Evolutionary conservation across 2,797 vertebrate genomes (phyloP).

Genomic region (Caiman crocodilus): DNA sequence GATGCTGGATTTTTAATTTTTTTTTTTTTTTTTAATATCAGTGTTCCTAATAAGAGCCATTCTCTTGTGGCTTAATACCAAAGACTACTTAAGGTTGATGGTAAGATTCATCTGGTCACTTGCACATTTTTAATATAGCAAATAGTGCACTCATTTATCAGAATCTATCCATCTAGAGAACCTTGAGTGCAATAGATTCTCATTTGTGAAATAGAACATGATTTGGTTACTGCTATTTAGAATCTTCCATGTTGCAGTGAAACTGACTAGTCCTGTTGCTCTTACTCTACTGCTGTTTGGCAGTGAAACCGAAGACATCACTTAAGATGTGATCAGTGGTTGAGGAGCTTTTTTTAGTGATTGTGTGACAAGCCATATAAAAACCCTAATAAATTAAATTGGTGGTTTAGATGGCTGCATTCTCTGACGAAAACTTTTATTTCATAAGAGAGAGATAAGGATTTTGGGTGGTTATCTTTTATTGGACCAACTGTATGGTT

Average conservation of each 20-base stretch:
- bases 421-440: background rate
- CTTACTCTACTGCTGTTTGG: background rate
- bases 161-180: background rate
- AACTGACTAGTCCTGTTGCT: background rate
- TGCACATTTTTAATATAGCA: too few species aligned
- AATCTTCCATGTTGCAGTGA: background rate
- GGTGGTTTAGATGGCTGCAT: background rate
- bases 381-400: background rate
- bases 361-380: too few species aligned
- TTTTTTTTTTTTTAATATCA: too few species aligned
- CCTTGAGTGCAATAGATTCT: background rate
- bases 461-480: too few species aligned
- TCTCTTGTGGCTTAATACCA: background rate
- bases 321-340: accelerated
- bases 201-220: background rate
- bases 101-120: too few species aligned
- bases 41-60: background rate
- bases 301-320: background rate
- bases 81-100: background rate
- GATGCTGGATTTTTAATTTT: too few species aligned
- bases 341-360: background rate
- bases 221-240: background rate
- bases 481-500: too few species aligned
- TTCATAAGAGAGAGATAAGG: too few species aligned
- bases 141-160: background rate